Percentiles rank a stretch among this genome's conserved stretches.
Conservation (phyloP, 2,888 invertebrate species). For the Griposia aprilina region DNA sequence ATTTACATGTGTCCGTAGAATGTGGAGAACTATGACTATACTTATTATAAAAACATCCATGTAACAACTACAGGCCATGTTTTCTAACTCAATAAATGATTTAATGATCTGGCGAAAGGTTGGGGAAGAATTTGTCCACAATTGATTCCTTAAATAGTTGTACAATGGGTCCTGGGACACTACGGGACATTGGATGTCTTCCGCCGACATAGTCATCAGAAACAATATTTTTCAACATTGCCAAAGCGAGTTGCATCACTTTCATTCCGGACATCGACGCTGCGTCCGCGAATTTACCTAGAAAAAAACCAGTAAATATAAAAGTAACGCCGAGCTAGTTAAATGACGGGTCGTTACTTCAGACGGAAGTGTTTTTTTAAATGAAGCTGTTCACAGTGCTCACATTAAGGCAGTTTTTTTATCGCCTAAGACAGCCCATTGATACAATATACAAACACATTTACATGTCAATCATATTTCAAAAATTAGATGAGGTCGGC, state of each 20-base stretch:
- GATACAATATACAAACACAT: not conserved
- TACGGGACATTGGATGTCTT: slow-evolving; percentile 2
- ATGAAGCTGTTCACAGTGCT: not conserved
- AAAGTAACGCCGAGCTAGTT: no score
- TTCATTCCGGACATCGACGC: not conserved
- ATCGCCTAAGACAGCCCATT: not conserved
- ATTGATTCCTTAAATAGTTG: not conserved
- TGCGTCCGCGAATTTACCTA: slow-evolving; percentile 5
- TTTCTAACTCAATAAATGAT: not conserved
- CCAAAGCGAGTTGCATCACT: not conserved
- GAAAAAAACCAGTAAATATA: not conserved
- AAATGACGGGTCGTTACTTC: not conserved
- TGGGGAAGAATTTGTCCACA: not conserved
- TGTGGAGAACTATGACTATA: not conserved
- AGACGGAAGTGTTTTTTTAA: not conserved
- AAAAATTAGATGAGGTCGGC: no score
- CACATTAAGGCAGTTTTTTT: not conserved
- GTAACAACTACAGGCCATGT: not conserved
- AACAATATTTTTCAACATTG: accelerated
- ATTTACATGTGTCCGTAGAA: no score
- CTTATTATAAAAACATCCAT: not conserved
- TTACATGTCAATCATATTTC: no score
- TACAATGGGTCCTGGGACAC: slow-evolving; percentile 3
- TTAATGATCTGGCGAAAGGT: not conserved
- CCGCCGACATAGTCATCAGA: not conserved